Percentiles rank a stretch among this genome's conserved stretches.
These are phyloP conservation scores for Narcine bancroftii DNA, from an alignment of 2,113 vertebrate genomes.

Conservation along the genomic window DNA sequence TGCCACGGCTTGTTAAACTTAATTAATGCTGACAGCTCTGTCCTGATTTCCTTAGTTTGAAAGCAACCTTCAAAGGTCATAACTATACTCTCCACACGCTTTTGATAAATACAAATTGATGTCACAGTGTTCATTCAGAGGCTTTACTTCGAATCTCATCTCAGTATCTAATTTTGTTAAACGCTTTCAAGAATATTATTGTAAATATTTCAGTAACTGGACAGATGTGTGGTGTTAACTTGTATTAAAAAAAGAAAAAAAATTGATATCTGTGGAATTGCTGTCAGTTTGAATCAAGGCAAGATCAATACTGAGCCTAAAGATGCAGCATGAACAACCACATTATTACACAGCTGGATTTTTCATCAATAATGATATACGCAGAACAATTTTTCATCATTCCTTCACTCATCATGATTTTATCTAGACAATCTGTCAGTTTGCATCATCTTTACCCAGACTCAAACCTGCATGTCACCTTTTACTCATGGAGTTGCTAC, in stretches of 20 bases:
- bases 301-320: not conserved
- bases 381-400: not conserved
- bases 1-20: not conserved
- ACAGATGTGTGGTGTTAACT: not conserved
- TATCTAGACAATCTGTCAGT: not conserved
- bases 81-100: no score
- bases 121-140: not conserved
- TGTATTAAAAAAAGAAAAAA: not conserved
- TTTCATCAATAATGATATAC: not conserved
- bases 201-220: not conserved
- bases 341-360: not conserved
- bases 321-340: not conserved
- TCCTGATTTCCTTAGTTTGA: not conserved
- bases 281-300: not conserved
- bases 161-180: not conserved
- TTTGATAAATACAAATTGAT: not conserved
- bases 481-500: not conserved
- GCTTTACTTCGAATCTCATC: not conserved
- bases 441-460: not conserved
- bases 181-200: not conserved
- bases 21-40: not conserved
- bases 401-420: not conserved
- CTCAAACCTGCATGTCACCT: not conserved
- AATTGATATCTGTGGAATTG: not conserved
- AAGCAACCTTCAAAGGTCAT: not conserved